Evolutionary conservation across 37 sponge, comb jelly and placozoan genomes (phyloP).

Genomic region (Oscarella lobularis): DNA sequence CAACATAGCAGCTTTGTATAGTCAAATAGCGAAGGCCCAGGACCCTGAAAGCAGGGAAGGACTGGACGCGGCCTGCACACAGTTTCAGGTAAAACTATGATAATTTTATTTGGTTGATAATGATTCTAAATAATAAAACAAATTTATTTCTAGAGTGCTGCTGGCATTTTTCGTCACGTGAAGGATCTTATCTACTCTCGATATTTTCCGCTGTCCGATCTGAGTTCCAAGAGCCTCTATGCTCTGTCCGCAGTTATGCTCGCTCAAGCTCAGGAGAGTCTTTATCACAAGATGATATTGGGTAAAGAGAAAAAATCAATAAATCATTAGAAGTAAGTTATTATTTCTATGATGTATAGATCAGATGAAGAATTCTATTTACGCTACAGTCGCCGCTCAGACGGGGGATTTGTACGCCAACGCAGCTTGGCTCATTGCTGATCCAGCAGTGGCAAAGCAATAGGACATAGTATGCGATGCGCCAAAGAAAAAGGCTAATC

Average conservation of each 20-base stretch:
- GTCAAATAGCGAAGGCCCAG: slow-evolving; percentile 78
- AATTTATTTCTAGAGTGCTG: slow-evolving; percentile 48
- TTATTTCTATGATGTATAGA: too few relatives aligned
- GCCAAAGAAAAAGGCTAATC: too few relatives aligned
- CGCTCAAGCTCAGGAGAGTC: slow-evolving; percentile 90
- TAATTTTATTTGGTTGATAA: neutral
- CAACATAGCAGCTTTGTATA: slow-evolving; percentile 76
- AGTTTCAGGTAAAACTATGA: slow-evolving; percentile 84
- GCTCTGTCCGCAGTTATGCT: slow-evolving; percentile 79
- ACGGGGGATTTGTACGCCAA: too few relatives aligned
- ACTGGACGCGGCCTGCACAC: slow-evolving; percentile 67
- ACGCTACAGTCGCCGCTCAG: too few relatives aligned
- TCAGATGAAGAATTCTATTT: too few relatives aligned
- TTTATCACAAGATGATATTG: slow-evolving; percentile 54
- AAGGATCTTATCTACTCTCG: slow-evolving; percentile 71
- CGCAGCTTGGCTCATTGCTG: too few relatives aligned
- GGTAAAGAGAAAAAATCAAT: too few relatives aligned
- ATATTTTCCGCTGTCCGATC: slow-evolving; percentile 82
- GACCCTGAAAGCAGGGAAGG: slow-evolving; percentile 90
- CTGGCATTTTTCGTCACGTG: slow-evolving; percentile 75
- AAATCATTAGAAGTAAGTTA: too few relatives aligned
- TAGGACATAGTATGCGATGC: too few relatives aligned
- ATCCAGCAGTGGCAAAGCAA: too few relatives aligned
- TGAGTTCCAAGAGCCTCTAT: slow-evolving; percentile 57
- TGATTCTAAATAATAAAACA: neutral